These are phyloP conservation scores for Heliothis peltigera DNA, from an alignment of 2,888 invertebrate species.

Conservation along the genomic window DNA sequence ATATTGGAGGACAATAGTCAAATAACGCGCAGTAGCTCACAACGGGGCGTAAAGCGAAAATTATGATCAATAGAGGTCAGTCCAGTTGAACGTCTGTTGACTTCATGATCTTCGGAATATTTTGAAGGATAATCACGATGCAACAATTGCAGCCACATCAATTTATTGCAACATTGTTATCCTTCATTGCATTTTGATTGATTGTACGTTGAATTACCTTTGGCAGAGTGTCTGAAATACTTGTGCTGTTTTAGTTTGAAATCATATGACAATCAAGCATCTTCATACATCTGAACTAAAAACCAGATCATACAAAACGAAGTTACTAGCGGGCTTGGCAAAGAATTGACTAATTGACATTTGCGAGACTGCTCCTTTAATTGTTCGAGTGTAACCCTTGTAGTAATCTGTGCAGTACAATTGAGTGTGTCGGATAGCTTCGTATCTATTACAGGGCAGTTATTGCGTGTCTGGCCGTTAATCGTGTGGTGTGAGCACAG, in stretches of 20 bases:
- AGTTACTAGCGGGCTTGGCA: neutral
- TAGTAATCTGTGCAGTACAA: constrained; percentile 48
- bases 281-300: neutral
- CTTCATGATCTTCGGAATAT: constrained; percentile 16
- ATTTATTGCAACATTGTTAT: constrained; percentile 2
- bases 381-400: constrained; percentile 39
- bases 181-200: constrained; percentile 1
- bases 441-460: constrained; percentile 53
- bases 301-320: neutral
- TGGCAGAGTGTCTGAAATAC: neutral
- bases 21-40: constrained; percentile 61
- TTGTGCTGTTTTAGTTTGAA: neutral
- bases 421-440: constrained; percentile 39
- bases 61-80: constrained; percentile 58
- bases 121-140: constrained; percentile 11
- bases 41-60: constrained; percentile 55
- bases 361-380: constrained; percentile 13
- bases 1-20: constrained; percentile 85
- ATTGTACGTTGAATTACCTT: neutral
- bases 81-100: constrained; percentile 41
- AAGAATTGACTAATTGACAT: neutral
- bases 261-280: no score
- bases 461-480: constrained; percentile 68
- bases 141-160: neutral
- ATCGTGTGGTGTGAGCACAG: constrained; percentile 73